Evolutionary conservation across 2,113 vertebrate species (phyloP), one percentile per base, ranked within the genome.

Genomic region (Epinephelus fuscoguttatus): DNA sequence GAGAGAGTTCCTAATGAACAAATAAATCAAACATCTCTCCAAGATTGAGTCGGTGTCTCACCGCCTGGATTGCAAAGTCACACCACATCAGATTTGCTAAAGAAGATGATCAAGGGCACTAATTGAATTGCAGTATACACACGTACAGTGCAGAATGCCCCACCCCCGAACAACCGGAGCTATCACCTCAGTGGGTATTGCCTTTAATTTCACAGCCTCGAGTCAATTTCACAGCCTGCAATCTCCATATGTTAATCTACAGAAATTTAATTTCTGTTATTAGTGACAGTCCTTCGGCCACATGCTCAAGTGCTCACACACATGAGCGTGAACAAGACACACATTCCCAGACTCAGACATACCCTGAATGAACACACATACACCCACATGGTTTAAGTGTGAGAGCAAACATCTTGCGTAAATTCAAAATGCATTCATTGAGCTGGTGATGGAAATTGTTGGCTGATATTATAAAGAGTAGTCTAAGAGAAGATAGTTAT

Each of bases 141-240:
- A 70, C 66, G 55, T 84, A 82, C 74, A 64, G 75, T 71, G 84
- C 60, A 37, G 70, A n/a, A 80, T 49, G 80, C 86, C 80, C 82
- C 88, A 47, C 82, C 90, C 69, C 79, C 21, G 45, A 85, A 93
- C 91, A 89, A 89, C 88, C 77, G 23, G 73, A 75, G 89, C 85
- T 84, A 84, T 90, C 91, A 89, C 90, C 90, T 95, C 86, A 57
- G 52, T 86, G 82, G 70, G 80, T 13, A 10, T 68, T 88, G 88
- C 84, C 84, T 92, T 90, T 92, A 88, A 94, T 94, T 94, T 94
- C 93, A 95, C 93, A 94, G 92, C 89, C 91, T 78, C 75, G 67
- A 94, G 92, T 92, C 90, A 92, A 94, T 94, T 93, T 89, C 92
- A 94, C 92, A 94, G 88, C 82, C 87, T 53, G 85, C 85, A 89